Base-by-base conservation (phyloP, 2,888 invertebrate species). In the Scrobipalpa atriplicella region DNA sequence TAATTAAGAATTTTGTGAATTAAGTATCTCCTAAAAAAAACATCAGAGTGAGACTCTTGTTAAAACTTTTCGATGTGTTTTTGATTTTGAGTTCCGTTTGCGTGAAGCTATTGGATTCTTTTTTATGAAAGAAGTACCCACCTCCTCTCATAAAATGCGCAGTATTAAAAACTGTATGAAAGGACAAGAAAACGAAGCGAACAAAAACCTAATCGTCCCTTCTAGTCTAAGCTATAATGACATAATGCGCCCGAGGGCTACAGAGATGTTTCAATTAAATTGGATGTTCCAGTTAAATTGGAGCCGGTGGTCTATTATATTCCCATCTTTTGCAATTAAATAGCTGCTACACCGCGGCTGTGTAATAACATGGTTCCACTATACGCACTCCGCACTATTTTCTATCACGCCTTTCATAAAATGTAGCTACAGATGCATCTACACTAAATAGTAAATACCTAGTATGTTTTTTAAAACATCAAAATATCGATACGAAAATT, bases 191-290 rank as follows among this genome's bases (percentile, higher is more conserved):
- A 47, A 47, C 10, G 19, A 54, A 11, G 18, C 13, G 29, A 56
- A 13, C 13, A 13, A 43, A n/a, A 43, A 56, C 58, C 58, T 21
- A 58, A 58, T 58, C 58, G 29, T 21, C 11, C n/a, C 11, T 29
- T 58, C 58, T 3, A n/a, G 36, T 21, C 61, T 39, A 39, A 39
- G 18, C 18, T 18, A 39, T 67, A 67, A 67, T 67, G 47, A 56
- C 65, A 62, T 56, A 65, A 65, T 65, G 51, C 56, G 56, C 39
- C 19, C 13, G 18, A 38, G 62, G 51, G 47, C 61, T 18, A 51
- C 10, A 2, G 63, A 67, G 69, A 69, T 64, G 67, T 66, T 69
- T 69, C 69, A 69, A 67, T 67, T 67, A 69, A 61, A 69, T 69
- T 67, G 67, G 63, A 62, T 65, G 65, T 36, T 29, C 54, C 54